Base-by-base conservation (phyloP, 2,113 vertebrate genomes). In the Pteropus alecto region DNA sequence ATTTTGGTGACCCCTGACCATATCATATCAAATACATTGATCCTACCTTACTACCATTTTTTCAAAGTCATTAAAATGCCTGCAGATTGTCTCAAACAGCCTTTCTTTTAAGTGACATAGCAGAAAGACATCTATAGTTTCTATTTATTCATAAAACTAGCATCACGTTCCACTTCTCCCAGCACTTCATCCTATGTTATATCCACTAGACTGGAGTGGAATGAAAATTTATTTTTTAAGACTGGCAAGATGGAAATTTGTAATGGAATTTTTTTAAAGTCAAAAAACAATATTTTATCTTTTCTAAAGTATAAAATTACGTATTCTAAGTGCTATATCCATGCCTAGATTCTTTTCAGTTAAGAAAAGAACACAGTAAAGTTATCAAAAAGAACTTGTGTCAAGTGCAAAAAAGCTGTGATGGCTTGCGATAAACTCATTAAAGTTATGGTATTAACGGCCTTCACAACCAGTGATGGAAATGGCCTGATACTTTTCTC, bases 341-440 rank as follows among this genome's bases (percentile, higher is more conserved):
- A 0, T 12, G 65, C 14, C 33, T 58, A 97, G 58, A 96, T 9
- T 78, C 41, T 97, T 13, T 19, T 84, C 78, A 13, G 18, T 93
- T 70, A 92, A 51, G 83, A 85, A 92, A 84, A 97, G 95, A 97
- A 46, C 48, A 84, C 38, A 81, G 46, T 81, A 51, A 90, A 88
- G 51, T 74, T 15, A 63, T 74, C 76, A 67, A 94, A 94, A 94
- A n/a, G 43, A 97, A 96, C 8, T 18, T 94, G 15, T 5, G 26
- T 88, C 93, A 92, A 2, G 12, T 88, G 21, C 2, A 70, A 56
- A 61, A n/a, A 43, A 74, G 22, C n/a, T 67, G 14, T 24, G 71
- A 12, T 51, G 61, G 33, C 58, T 58, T 22, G 46, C 91, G n/a
- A 78, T 70, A 96, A 92, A 94, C 58, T 94, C 14, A 65, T 81